A percentile compares a stretch with the other conserved stretches of the same genome.
Conservation (phyloP, 2,797 vertebrate species). For the Champsocephalus esox region DNA sequence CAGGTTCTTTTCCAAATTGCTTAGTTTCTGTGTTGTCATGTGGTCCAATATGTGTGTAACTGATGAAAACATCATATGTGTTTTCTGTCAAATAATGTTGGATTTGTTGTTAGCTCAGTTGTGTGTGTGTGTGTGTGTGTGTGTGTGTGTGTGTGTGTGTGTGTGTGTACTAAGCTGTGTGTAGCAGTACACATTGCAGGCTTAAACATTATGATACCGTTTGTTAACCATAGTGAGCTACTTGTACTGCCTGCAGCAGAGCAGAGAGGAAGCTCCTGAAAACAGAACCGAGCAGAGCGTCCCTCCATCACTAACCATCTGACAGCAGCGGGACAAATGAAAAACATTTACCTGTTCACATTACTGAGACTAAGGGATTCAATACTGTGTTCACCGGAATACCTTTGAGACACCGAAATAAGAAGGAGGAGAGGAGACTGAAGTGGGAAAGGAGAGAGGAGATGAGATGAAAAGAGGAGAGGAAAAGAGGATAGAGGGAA, state of each 20-base stretch:
- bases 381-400: not conserved
- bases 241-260: slow-evolving; percentile 3
- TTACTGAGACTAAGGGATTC: not conserved
- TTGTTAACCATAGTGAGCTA: too few relatives aligned
- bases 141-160: not conserved
- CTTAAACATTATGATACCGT: too few relatives aligned
- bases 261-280: slow-evolving; percentile 42
- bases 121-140: too few relatives aligned
- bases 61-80: not conserved
- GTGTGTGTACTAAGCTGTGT: not conserved
- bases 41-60: not conserved
- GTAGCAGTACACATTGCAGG: too few relatives aligned
- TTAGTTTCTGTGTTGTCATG: not conserved
- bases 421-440: not conserved
- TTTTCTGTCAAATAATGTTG: not conserved
- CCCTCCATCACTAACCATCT: slow-evolving; percentile 50
- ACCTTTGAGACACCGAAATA: not conserved
- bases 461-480: not conserved
- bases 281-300: slow-evolving; percentile 53
- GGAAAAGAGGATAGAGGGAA: not conserved
- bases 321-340: not conserved
- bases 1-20: not conserved
- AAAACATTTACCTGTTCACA: not conserved
- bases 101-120: not conserved
- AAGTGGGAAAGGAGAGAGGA: not conserved